phyloP scores from a whole-genome alignment of 1,140 invertebrate genomes.

The Apolygus lucorum region DNA sequence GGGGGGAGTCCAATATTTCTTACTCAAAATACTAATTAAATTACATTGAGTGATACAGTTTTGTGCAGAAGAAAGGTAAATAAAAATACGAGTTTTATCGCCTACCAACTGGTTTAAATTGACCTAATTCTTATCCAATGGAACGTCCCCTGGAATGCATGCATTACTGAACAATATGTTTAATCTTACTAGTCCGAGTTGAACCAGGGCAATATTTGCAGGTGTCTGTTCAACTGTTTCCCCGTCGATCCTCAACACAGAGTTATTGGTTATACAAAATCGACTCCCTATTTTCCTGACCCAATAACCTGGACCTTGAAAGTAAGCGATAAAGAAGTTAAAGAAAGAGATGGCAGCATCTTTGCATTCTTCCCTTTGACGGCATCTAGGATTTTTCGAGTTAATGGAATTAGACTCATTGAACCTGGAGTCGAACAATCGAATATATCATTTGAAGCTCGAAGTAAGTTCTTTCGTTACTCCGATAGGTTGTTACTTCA shows the following conservation, averaged over 20 bases:
- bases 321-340: background rate
- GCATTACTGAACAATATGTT: background rate
- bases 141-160: background rate
- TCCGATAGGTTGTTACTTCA: too few species aligned
- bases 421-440: too few species aligned
- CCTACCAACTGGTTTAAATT: background rate
- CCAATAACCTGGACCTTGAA: background rate
- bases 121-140: background rate
- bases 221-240: background rate
- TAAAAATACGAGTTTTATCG: too few species aligned
- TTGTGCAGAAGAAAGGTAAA: too few species aligned
- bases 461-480: too few species aligned
- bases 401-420: background rate
- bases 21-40: too few species aligned
- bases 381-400: background rate
- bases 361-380: background rate
- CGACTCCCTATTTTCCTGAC: background rate
- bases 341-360: background rate
- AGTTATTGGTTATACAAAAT: background rate
- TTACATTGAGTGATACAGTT: too few species aligned
- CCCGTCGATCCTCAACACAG: background rate
- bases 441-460: too few species aligned
- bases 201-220: background rate
- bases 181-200: background rate
- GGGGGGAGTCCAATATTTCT: too few species aligned